These are phyloP conservation scores for Alaudala cheleensis DNA, from an alignment of 2,113 vertebrate species.

Conservation along the genomic window DNA sequence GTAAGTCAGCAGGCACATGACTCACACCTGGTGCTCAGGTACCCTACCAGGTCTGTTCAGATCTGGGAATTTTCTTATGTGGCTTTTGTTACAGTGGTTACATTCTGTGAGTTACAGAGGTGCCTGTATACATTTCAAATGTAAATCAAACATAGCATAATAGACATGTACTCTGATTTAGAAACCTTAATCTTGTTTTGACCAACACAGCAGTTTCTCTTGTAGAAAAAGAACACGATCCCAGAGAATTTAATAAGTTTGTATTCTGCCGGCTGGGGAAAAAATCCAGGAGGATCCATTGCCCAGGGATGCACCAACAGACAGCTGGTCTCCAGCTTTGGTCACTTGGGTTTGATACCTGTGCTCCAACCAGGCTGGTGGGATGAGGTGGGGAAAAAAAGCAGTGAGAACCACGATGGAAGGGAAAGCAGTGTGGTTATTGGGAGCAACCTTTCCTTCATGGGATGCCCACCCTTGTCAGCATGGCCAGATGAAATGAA, in stretches of 20 bases:
- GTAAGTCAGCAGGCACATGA: not conserved
- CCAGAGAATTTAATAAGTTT: not conserved
- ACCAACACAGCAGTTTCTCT: not conserved
- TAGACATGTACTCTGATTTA: not conserved
- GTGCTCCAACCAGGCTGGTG: not conserved
- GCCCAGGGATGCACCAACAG: not conserved
- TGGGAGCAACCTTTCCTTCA: not conserved
- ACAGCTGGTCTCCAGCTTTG: not conserved
- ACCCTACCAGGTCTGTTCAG: not conserved
- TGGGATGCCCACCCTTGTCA: rapidly evolving
- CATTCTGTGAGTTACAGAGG: not conserved
- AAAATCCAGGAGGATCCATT: not conserved
- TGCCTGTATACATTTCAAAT: not conserved
- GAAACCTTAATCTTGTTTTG: not conserved
- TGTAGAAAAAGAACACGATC: not conserved
- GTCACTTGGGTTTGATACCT: not conserved
- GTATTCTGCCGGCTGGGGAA: not conserved
- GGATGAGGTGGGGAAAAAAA: not conserved
- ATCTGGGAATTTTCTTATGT: not conserved
- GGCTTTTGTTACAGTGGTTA: not conserved
- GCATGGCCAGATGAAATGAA: not conserved
- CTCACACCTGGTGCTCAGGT: not conserved
- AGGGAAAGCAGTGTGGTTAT: not conserved
- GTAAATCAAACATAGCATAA: not conserved
- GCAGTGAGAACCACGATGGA: rapidly evolving